Evolutionary conservation across 2,888 invertebrate species (phyloP).

Genomic region (Cerastis leucographa): DNA sequence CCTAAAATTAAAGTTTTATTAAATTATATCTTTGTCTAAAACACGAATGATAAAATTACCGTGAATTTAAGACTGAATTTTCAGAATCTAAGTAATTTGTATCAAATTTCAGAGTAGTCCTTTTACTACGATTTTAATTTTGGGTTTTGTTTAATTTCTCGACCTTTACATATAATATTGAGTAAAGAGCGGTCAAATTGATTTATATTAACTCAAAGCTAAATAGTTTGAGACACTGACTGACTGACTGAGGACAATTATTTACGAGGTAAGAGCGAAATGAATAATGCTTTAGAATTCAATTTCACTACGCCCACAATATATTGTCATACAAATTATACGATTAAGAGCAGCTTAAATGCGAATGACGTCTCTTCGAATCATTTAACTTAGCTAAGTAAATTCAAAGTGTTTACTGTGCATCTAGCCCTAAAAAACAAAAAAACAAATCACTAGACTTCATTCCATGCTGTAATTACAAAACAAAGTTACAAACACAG

Average conservation of each 20-base stretch:
- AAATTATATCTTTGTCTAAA: slow-evolving; percentile 7
- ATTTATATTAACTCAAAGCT: neutral
- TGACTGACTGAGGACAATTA: no score
- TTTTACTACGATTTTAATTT: neutral
- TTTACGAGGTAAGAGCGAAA: neutral
- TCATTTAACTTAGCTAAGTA: neutral
- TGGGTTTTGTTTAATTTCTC: neutral
- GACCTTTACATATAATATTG: neutral
- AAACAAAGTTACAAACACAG: slow-evolving; percentile 18
- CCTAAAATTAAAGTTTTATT: slow-evolving; percentile 24
- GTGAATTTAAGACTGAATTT: neutral
- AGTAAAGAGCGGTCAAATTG: neutral
- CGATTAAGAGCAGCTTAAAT: neutral
- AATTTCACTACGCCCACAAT: neutral
- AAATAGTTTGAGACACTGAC: neutral
- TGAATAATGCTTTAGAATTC: neutral
- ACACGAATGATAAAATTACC: slow-evolving; percentile 2
- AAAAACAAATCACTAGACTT: neutral
- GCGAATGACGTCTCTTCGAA: neutral
- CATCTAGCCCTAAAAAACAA: neutral
- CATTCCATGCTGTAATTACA: neutral
- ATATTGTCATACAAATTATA: neutral
- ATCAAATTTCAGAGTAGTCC: neutral
- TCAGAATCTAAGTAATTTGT: neutral
- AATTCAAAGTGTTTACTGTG: neutral